These are phyloP conservation scores for Sericinus montela DNA, from an alignment of 2,888 invertebrate genomes.

Conservation along the genomic window DNA sequence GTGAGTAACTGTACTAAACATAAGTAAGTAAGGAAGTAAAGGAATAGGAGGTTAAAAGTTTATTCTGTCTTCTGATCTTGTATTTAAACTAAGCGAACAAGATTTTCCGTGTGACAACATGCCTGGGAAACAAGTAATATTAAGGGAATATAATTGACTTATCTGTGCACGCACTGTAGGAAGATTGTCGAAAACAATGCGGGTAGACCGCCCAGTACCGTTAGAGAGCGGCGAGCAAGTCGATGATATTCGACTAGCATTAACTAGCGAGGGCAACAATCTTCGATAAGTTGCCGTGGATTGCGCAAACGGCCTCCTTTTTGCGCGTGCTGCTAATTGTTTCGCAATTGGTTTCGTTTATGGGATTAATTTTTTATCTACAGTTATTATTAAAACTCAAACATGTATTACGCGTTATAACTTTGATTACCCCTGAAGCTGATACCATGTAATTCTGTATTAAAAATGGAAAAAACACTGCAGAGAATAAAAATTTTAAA, in stretches of 20 bases:
- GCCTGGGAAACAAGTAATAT: slow-evolving; percentile 5
- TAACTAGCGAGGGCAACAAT: slow-evolving; percentile 57
- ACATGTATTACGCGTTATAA: no score
- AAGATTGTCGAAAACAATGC: slow-evolving; percentile 59
- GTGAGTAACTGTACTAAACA: no score
- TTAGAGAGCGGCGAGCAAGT: slow-evolving; percentile 50
- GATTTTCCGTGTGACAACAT: background rate
- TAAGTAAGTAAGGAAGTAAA: no score
- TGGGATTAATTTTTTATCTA: slow-evolving; percentile 26
- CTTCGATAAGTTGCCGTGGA: slow-evolving; percentile 54
- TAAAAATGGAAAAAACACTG: no score
- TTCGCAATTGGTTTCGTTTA: slow-evolving; percentile 55
- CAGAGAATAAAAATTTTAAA: no score
- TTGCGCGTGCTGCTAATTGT: slow-evolving; percentile 60
- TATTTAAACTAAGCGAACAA: no score
- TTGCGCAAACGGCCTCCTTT: slow-evolving; percentile 66
- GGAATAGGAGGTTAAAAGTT: no score
- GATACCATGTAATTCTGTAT: no score
- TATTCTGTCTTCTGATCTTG: no score
- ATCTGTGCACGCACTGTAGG: slow-evolving; percentile 23
- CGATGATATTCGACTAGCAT: slow-evolving; percentile 46
- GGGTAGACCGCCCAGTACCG: slow-evolving; percentile 50
- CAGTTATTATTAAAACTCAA: no score
- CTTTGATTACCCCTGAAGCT: no score
- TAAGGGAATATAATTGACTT: slow-evolving; percentile 3